phyloP scores from a whole-genome alignment of 1,140 invertebrate genomes.

The Heliconius himera region DNA sequence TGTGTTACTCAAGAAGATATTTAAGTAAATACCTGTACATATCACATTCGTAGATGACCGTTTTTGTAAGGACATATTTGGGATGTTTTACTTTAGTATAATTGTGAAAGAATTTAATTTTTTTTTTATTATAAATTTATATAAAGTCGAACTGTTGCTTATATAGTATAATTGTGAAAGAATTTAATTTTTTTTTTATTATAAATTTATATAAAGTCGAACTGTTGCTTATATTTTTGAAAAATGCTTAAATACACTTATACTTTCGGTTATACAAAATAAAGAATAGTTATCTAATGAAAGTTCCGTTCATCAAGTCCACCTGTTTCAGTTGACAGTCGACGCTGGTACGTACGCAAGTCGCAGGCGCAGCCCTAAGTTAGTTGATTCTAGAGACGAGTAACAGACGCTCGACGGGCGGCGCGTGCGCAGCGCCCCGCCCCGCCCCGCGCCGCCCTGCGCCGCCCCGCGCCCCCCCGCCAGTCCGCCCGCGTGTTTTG shows the following conservation, averaged over 20 bases:
- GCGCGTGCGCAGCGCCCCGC: constrained; percentile 45
- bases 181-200: too few relatives aligned
- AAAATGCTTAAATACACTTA: too few relatives aligned
- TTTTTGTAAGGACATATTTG: too few relatives aligned
- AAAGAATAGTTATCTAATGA: background rate
- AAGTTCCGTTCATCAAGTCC: background rate
- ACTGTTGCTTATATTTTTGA: too few relatives aligned
- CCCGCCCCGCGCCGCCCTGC: constrained; percentile 41
- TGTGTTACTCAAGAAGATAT: background rate
- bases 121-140: too few relatives aligned
- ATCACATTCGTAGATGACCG: too few relatives aligned
- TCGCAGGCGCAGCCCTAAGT: background rate
- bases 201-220: too few relatives aligned
- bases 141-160: too few relatives aligned
- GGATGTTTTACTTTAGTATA: too few relatives aligned
- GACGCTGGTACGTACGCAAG: background rate
- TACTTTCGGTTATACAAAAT: background rate
- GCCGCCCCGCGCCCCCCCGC: constrained; percentile 27
- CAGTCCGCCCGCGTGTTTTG: constrained; percentile 48
- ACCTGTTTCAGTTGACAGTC: background rate
- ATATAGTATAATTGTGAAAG: too few relatives aligned
- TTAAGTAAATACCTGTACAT: background rate
- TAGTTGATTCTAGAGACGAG: constrained; percentile 22
- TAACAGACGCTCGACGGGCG: constrained; percentile 38
- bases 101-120: too few relatives aligned